Conservation (phyloP, 1,140 invertebrate species). For the Saccostrea cuccullata region DNA sequence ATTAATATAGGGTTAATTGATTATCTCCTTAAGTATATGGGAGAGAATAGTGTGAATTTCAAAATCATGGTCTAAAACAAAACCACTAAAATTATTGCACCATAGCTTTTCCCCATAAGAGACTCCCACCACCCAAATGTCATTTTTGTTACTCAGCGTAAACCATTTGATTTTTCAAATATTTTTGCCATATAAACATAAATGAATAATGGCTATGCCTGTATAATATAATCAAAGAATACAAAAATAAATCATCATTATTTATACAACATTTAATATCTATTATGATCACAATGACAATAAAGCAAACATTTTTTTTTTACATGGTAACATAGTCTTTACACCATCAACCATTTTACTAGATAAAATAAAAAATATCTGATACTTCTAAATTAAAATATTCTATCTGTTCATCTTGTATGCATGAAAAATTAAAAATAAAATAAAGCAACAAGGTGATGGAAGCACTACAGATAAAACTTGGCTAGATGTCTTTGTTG, state of each 20-base stretch:
- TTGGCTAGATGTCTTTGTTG: no score
- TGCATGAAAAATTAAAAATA: background rate
- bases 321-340: background rate
- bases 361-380: constrained; percentile 28
- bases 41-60: no score
- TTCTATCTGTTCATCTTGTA: background rate
- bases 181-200: no score
- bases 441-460: background rate
- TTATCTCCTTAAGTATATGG: no score
- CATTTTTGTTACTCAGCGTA: no score
- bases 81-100: no score
- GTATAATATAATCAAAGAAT: background rate
- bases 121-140: no score
- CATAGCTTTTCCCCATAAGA: no score
- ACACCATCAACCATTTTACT: constrained; percentile 24
- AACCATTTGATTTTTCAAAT: no score
- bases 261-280: constrained; percentile 28
- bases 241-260: background rate
- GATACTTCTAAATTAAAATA: background rate
- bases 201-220: background rate
- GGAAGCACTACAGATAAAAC: background rate
- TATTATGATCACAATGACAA: background rate
- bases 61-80: no score
- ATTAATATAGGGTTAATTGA: no score
- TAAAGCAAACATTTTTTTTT: background rate